Conservation (phyloP, 2,797 vertebrate species). For the Sebastes elongatus region DNA sequence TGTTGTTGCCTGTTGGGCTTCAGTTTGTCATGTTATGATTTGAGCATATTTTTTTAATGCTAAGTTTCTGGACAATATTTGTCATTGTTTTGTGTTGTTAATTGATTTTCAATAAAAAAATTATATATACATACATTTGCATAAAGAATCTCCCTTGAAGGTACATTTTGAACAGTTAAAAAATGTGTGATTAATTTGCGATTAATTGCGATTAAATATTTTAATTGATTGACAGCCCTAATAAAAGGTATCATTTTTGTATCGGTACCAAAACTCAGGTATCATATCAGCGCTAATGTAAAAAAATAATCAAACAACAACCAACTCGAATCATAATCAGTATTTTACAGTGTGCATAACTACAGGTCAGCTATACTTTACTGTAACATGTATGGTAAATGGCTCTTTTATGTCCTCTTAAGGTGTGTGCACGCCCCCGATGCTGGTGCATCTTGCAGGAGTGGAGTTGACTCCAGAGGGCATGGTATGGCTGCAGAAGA, state of each 20-base stretch:
- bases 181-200: too few species aligned
- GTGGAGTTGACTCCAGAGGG: slow-evolving; percentile 88
- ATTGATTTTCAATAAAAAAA: too few species aligned
- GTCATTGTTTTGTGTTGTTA: too few species aligned
- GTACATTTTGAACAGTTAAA: too few species aligned
- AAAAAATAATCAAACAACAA: not conserved
- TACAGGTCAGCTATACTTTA: not conserved
- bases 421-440: slow-evolving; percentile 77
- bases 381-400: not conserved
- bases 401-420: slow-evolving; percentile 10
- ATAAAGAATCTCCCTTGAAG: too few species aligned
- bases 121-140: too few species aligned
- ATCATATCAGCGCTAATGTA: not conserved
- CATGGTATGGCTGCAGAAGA: slow-evolving; percentile 83
- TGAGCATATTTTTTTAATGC: too few species aligned
- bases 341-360: not conserved
- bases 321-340: not conserved
- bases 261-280: not conserved
- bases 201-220: too few species aligned
- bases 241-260: not conserved
- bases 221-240: too few species aligned
- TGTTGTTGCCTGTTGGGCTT: too few species aligned
- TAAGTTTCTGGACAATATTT: too few species aligned
- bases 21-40: too few species aligned
- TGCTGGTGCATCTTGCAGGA: slow-evolving; percentile 89